Percentiles rank a stretch among this genome's conserved stretches.
phyloP scores from a whole-genome alignment of 2,888 invertebrate genomes.

The Craniophora ligustri region DNA sequence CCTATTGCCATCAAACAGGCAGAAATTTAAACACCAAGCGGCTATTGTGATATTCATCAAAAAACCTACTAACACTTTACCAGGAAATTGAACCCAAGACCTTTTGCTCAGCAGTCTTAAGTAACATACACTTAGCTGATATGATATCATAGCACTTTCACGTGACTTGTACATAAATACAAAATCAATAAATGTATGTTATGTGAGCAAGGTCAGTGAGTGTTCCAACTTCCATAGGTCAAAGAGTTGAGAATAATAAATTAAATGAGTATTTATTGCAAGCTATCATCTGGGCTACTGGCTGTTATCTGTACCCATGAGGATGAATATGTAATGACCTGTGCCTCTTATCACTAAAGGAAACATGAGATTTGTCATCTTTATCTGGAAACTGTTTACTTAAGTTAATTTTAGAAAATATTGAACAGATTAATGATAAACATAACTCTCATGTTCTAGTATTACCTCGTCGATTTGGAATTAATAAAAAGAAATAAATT shows the following conservation, averaged over 20 bases:
- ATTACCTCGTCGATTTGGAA: not conserved
- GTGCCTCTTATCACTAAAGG: constrained; percentile 12
- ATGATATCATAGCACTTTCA: no score
- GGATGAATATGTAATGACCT: constrained; percentile 11
- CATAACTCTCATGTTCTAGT: not conserved
- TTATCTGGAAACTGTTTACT: not conserved
- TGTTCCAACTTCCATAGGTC: constrained; percentile 22
- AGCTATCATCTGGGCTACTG: constrained; percentile 16
- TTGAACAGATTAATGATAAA: not conserved
- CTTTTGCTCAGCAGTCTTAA: no score
- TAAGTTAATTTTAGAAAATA: not conserved
- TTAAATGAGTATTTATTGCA: constrained; percentile 10
- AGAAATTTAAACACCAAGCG: no score
- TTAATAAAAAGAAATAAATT: no score
- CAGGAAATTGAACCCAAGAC: no score
- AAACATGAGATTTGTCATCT: not conserved
- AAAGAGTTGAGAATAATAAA: constrained; percentile 25
- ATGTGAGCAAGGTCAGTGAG: constrained; percentile 34
- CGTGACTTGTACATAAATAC: constrained; percentile 11
- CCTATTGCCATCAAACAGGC: no score
- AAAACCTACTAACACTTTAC: no score
- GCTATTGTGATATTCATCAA: no score
- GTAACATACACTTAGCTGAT: no score
- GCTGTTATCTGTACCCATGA: constrained; percentile 11
- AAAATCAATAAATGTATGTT: constrained; percentile 38